Evolutionary conservation across 2,797 vertebrate species (phyloP).

Genomic region (Neopelma chrysocephalum): DNA sequence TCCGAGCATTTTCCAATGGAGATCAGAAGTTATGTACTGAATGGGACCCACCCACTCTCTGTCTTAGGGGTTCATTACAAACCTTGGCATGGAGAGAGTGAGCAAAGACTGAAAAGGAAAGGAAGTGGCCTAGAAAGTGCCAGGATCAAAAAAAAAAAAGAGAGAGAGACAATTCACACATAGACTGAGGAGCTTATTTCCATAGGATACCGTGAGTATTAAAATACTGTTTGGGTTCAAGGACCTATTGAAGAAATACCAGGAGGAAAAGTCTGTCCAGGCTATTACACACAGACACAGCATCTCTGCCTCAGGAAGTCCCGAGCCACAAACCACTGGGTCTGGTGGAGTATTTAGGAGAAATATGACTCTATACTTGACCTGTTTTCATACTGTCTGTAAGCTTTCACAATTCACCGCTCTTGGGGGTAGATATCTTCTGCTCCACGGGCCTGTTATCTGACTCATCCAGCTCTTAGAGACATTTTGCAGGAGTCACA

Average conservation of each 20-base stretch:
- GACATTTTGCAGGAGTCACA: constrained; percentile 5
- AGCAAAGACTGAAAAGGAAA: background rate
- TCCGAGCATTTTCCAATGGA: background rate
- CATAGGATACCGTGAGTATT: background rate
- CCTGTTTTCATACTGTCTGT: constrained; percentile 7
- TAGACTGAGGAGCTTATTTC: background rate
- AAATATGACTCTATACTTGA: background rate
- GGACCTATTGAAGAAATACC: background rate
- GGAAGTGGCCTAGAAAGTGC: background rate
- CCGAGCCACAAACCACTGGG: background rate
- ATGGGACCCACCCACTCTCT: background rate
- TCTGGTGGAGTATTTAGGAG: constrained; percentile 54
- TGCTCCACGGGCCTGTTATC: background rate
- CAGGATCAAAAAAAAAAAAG: background rate
- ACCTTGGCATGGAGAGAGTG: background rate
- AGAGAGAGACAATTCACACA: background rate
- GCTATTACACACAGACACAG: background rate
- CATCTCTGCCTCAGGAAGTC: constrained; percentile 20
- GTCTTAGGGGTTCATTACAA: background rate
- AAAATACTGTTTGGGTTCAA: background rate
- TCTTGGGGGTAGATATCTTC: background rate
- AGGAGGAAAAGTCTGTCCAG: background rate
- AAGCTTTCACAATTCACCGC: background rate
- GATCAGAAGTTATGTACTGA: background rate
- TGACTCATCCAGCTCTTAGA: constrained; percentile 13